Percentiles rank a stretch among this genome's conserved stretches.
These are phyloP conservation scores for Drosophila burlai DNA, from an alignment of 1,140 invertebrate genomes.

Conservation along the genomic window DNA sequence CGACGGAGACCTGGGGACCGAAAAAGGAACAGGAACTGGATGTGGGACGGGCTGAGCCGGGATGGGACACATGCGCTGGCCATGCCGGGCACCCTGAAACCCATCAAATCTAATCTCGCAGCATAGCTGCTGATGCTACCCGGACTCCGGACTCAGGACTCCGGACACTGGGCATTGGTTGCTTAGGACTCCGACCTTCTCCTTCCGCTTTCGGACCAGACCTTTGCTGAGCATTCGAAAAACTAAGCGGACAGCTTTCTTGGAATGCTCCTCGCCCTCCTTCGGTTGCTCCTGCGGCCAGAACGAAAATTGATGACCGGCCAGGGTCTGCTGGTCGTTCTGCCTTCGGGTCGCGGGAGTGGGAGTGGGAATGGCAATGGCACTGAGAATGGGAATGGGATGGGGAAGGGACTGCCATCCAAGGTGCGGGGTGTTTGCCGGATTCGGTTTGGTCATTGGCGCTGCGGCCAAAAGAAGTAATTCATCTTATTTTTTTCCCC, in stretches of 20 bases:
- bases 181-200: conserved; percentile 57
- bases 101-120: conserved; percentile 82
- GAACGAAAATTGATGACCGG: conserved; percentile 81
- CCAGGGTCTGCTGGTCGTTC: conserved; percentile 61
- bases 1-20: conserved; percentile 17
- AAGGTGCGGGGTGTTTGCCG: conserved; percentile 26
- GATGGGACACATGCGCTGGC: conserved; percentile 57
- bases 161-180: conserved; percentile 50
- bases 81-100: conserved; percentile 68
- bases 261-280: conserved; percentile 55
- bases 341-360: conserved; percentile 14
- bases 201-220: neutral
- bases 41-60: conserved; percentile 24
- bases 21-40: conserved; percentile 27
- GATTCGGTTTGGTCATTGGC: conserved; percentile 75
- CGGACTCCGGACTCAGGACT: conserved; percentile 24
- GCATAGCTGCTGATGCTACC: conserved; percentile 75
- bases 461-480: conserved; percentile 83
- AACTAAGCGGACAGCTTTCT: conserved; percentile 76
- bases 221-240: conserved; percentile 46
- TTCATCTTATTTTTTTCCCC: conserved; percentile 80
- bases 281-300: conserved; percentile 35
- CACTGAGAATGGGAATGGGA: neutral
- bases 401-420: neutral
- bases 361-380: neutral